Evolutionary conservation across 2,797 vertebrate species (phyloP), one percentile per base, ranked within the genome.

Genomic region (Catharus ustulatus): DNA sequence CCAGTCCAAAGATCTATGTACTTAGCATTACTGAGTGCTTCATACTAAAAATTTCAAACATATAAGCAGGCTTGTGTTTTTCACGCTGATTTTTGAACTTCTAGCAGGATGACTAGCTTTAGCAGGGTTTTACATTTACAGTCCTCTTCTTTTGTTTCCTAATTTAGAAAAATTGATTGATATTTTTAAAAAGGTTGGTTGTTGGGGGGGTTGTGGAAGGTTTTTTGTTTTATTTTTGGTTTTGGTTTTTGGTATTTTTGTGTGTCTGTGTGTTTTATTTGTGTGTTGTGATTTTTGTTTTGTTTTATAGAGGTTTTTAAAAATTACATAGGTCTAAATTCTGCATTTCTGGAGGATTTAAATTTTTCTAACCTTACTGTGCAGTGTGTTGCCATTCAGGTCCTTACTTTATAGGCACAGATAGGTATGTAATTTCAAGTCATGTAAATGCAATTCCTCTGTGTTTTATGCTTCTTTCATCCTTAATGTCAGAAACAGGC

Each of bases 191-290:
- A 29, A 12, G 14, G 2, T 32, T 24, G 9, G 3, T 30, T 71
- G 24, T 19, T 4, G 2, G 2, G 9, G 21, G 5, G 2, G 10
- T 27, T 58, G 9, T 34, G 52, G 5, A 5, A 3, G 5, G 2
- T 9, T 27, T 21, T 57, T 17, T 26, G 24, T 30, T 42, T 42
- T 26, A 3, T 29, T 29, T 23, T 11, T 23, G 13, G 42, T 22
- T 57, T 22, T 30, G 23, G 4, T 11, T 46, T 51, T 24, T 18
- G 22, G 18, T 46, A 12, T 26, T 66, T 78, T 5, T 51, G 2
- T 22, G 19, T 36, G 7, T 71, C 17, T 54, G 29, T 43, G 15
- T 42, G 24, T 20, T 36, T 48, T 52, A 3, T 19, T 73, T 29
- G 21, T 22, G 45, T 18, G 24, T 64, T 27, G 34, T 43, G 26